Base-by-base conservation (phyloP, 2,113 vertebrate genomes). In the Cardinalis cardinalis region DNA sequence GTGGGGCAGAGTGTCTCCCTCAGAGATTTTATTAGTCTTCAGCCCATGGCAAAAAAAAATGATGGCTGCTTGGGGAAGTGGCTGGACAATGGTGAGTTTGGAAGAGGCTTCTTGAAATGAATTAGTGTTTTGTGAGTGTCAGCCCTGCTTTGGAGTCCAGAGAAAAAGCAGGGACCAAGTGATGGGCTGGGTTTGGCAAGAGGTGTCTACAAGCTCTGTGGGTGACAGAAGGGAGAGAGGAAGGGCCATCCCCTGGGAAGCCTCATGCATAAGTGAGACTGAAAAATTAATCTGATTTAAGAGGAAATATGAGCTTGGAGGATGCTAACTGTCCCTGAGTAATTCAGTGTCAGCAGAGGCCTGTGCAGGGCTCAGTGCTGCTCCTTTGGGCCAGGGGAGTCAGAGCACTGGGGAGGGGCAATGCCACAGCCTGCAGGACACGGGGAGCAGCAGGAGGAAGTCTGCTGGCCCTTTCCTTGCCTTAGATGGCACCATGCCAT, bases 401-500 rank as follows among this genome's bases (percentile, higher is more conserved):
- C 34, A 40, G 74, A 60, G 3, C 10, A 2, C 23, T 11, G 66
- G 46, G 75, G 19, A 68, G 38, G 20, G 31, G 10, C 0, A 0
- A 4, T 41, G 51, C 12, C 41, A 13, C 34, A 41, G 51, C 69
- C 69, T 56, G 43, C 70, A 55, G 77, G 52, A 40, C 63, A 29
- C 0, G 0, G 44, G 23, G 28, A 32, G 11, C 64, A 41, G 78
- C 78, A 61, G 66, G 52, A 61, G 60, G 10, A 32, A 18, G 48
- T 44, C 36, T 89, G 44, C 73, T 88, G 88, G 76, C 80, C n/a
- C 43, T 53, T 2, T 0, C 13, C 72, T 81, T 1, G 0, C 48
- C 32, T 71, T 40, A 41, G 3, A 24, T 3, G 0, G 18, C 2
- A 8, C 28, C 2, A 0, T 52, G 32, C 63, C 2, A 0, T n/a